Evolutionary conservation across 2,797 vertebrate species (phyloP).

Genomic region (Dermochelys coriacea): DNA sequence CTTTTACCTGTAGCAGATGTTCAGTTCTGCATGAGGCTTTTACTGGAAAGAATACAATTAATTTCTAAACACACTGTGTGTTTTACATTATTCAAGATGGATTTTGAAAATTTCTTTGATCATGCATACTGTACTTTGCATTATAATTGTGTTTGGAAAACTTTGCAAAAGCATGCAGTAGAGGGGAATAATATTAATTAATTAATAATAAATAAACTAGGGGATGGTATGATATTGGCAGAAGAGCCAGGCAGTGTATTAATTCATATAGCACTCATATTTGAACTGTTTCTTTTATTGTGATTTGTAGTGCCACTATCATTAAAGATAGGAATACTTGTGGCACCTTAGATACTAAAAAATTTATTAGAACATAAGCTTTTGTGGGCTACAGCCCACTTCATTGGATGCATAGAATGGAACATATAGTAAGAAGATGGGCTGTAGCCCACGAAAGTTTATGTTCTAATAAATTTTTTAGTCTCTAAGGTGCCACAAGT

Average conservation of each 20-base stretch:
- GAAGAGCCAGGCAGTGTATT: not conserved
- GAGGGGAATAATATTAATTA: not conserved
- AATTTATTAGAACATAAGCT: too few species aligned
- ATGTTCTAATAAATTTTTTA: too few species aligned
- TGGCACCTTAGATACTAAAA: too few species aligned
- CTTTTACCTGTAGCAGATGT: not conserved
- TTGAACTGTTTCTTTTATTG: accelerated
- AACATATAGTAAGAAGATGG: too few species aligned
- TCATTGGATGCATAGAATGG: too few species aligned
- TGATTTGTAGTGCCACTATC: not conserved
- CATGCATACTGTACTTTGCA: not conserved
- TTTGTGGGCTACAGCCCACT: too few species aligned
- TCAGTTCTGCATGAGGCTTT: not conserved
- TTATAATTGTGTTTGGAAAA: not conserved
- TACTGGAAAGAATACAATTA: accelerated
- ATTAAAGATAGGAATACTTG: too few species aligned
- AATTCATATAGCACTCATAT: not conserved
- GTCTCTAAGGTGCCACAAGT: too few species aligned
- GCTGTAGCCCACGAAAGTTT: too few species aligned
- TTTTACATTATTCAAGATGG: not conserved
- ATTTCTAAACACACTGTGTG: not conserved
- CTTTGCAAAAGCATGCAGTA: not conserved
- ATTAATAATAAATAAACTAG: not conserved
- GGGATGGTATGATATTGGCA: not conserved
- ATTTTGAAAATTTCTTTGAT: not conserved